Base-by-base conservation (phyloP, 2,113 vertebrate species). In the Herpailurus yagouaroundi region DNA sequence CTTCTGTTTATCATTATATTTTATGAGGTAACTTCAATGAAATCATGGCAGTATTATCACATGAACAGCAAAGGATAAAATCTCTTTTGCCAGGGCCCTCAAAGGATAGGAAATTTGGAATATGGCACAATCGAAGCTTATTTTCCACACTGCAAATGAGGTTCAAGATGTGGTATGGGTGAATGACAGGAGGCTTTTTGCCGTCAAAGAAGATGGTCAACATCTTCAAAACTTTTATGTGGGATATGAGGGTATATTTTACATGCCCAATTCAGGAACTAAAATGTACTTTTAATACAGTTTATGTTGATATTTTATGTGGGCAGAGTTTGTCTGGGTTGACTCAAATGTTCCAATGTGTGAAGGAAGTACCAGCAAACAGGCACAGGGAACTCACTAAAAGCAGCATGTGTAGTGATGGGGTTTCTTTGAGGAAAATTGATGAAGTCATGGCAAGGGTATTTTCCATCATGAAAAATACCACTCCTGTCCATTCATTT, bases 1-100 rank as follows among this genome's bases (percentile, higher is more conserved):
- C 92, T 98, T 97, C 98, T 98, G 98, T 98, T 99, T 98, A 97
- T 98, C 96, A 98, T 99, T 98, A 98, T 97, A 91, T 96, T 98
- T 98, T 98, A 98, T 97, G 97, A 98, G 92, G 95, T 97, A 98
- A 98, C 95, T 96, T 98, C 94, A 97, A 96, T 98, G 97, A 98
- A 98, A 98, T 98, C 31, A 96, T 97, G 92, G 94, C 98, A 97
- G 82, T 97, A 98, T 98, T 98, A 96, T 98, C 97, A 98, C 96
- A 98, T 96, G 92, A 98, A 96, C 69, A 95, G 96, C 80, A 93
- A 97, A 98, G 97, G 29, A 95, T 96, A 94, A 76, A 98, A 98
- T 98, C 76, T 98, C 87, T 98, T 95, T 95, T 97, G 41, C 95
- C 94, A 98, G 86, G 87, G 82, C 23, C 94, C 94, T 97, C 85